These are phyloP conservation scores for Ichneumoninae sp. DNA, from an alignment of 2,888 invertebrate species.

Conservation along the genomic window DNA sequence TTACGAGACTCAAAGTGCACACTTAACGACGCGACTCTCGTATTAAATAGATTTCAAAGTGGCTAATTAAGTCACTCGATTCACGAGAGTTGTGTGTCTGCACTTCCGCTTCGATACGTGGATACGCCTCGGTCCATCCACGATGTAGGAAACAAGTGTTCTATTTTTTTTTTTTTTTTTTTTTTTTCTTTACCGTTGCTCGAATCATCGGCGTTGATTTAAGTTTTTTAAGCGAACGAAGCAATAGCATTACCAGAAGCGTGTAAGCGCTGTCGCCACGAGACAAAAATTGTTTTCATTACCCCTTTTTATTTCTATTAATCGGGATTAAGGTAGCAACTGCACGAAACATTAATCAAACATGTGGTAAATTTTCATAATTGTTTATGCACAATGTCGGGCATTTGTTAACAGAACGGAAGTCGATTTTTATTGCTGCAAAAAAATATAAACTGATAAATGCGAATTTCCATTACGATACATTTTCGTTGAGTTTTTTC, in stretches of 20 bases:
- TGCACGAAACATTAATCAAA: too few relatives aligned
- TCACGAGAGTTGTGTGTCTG: conserved; percentile 12
- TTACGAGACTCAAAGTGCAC: conserved; percentile 29
- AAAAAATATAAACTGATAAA: too few relatives aligned
- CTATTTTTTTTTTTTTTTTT: not conserved
- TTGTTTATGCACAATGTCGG: not conserved
- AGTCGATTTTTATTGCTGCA: too few relatives aligned
- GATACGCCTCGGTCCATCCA: conserved; percentile 2
- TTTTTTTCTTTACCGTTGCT: not conserved
- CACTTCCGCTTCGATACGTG: not conserved
- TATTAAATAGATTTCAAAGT: conserved; percentile 37
- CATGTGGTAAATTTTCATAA: not conserved
- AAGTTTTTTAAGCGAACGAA: not conserved
- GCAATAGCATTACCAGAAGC: not conserved
- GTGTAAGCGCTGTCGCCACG: not conserved
- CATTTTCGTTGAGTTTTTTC: too few relatives aligned
- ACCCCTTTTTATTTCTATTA: too few relatives aligned
- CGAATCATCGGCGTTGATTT: not conserved
- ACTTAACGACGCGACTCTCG: conserved; percentile 29
- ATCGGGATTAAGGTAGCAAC: too few relatives aligned
- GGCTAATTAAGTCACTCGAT: conserved; percentile 33
- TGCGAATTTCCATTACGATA: too few relatives aligned
- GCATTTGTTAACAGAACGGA: too few relatives aligned
- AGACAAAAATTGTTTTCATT: not conserved
- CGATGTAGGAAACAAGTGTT: not conserved